phyloP scores from a whole-genome alignment of 2,113 vertebrate species.

The Corythaeola cristata region DNA sequence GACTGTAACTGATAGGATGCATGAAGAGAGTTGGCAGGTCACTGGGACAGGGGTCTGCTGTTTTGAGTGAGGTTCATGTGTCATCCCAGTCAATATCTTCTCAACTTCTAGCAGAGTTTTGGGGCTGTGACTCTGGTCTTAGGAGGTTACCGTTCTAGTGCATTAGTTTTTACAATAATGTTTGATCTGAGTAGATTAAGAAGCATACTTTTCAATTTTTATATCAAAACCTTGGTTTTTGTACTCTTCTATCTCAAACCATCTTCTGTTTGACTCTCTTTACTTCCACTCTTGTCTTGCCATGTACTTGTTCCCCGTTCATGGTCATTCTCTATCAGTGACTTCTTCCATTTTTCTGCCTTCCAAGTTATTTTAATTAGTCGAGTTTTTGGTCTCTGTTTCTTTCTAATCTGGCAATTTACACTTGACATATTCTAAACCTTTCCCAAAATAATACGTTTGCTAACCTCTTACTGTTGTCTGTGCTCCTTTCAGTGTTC shows the following conservation, averaged over 20 bases:
- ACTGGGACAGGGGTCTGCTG: not conserved
- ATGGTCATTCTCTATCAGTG: not conserved
- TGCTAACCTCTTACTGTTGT: not conserved
- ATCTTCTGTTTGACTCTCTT: not conserved
- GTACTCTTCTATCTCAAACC: not conserved
- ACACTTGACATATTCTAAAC: not conserved
- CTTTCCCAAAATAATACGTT: not conserved
- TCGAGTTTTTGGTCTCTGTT: not conserved
- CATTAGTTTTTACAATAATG: not conserved
- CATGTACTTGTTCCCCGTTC: not conserved
- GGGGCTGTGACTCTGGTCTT: not conserved
- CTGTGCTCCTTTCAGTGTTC: not conserved
- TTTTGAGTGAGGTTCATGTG: fast-evolving
- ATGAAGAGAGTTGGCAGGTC: not conserved
- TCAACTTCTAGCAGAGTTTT: not conserved
- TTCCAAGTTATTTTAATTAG: not conserved
- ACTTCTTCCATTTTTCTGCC: not conserved
- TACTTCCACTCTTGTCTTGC: not conserved
- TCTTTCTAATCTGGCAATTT: not conserved
- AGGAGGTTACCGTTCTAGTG: not conserved
- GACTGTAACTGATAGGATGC: not conserved
- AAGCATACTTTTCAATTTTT: not conserved
- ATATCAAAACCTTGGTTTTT: not conserved
- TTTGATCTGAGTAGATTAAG: not conserved
- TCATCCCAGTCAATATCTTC: not conserved